Evolutionary conservation across 2,113 vertebrate species (phyloP).

Genomic region (Peromyscus californicus): DNA sequence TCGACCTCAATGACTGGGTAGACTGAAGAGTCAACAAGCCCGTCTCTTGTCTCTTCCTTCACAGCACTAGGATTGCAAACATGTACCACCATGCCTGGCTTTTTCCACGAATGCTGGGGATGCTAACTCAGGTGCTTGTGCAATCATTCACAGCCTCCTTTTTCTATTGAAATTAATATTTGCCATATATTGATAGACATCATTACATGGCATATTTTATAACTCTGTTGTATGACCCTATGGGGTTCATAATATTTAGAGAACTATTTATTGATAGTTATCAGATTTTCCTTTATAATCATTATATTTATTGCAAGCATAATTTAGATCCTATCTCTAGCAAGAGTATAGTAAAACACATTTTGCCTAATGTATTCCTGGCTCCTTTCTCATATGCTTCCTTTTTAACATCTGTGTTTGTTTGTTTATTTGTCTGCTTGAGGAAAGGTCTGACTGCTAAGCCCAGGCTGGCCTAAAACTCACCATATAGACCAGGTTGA

Average conservation of each 20-base stretch:
- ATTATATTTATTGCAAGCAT: not conserved
- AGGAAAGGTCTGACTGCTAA: not conserved
- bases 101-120: not conserved
- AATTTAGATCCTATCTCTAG: not conserved
- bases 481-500: not conserved
- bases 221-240: not conserved
- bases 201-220: not conserved
- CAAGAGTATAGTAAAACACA: not conserved
- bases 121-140: not conserved
- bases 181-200: conserved; percentile 9
- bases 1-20: not conserved
- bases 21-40: too few species aligned
- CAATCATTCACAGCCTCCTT: not conserved
- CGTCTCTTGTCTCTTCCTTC: too few species aligned
- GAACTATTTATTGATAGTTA: conserved; percentile 31
- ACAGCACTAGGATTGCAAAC: not conserved
- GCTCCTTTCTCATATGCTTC: not conserved
- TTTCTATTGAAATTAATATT: conserved; percentile 5
- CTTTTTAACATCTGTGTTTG: not conserved
- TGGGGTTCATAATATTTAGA: not conserved
- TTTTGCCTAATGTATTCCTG: not conserved
- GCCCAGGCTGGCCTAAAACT: not conserved
- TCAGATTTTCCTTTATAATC: not conserved
- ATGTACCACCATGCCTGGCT: not conserved
- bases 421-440: not conserved